Base-by-base conservation (phyloP, 2,888 invertebrate genomes). In the Seladonia tumulorum region DNA sequence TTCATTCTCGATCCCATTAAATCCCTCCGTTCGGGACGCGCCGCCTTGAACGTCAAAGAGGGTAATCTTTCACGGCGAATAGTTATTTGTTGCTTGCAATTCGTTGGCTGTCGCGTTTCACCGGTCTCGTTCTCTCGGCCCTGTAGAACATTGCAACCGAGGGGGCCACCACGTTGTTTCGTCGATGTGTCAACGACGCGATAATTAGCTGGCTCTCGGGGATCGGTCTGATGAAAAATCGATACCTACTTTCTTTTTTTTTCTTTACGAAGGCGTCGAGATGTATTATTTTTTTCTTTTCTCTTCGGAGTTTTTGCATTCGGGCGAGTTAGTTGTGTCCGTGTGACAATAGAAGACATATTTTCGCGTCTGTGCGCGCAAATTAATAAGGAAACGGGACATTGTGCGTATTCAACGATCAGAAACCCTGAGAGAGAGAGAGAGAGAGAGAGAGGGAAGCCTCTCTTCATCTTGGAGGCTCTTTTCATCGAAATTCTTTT, bases 1-100 rank as follows among this genome's bases (percentile, higher is more conserved):
- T 88, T 82, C 83, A 84, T 89, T 87, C 86, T 88, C 87, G 76
- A 88, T 90, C 88, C 88, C 86, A 87, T 90, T 90, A 90, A 90
- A 90, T 88, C 88, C 82, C 86, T 87, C 89, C 87, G 76, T 87
- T 76, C 82, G 80, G 81, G 80, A 79, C 82, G 47, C 83, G 80
- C 80, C 75, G 85, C 87, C 83, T 87, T 85, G 75, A 85, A 88
- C 72, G 76, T 72, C 80, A 78, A 82, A 83, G 81, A 72, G 71
- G 57, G 42, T 81, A 76, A 74, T 80, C 77, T 76, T 85, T 79
- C 57, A 78, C 25, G 60, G 25, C 78, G 81, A 76, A 83, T 76
- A n/a, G 81, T 83, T 83, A 80, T 83, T 82, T 76, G 76, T 66
- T 77, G 76, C 60, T 22, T 25, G 60, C 29, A 60, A 63, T 29